Conservation (phyloP, 2,113 vertebrate species). For the mouse (Mus musculus) region DNA sequence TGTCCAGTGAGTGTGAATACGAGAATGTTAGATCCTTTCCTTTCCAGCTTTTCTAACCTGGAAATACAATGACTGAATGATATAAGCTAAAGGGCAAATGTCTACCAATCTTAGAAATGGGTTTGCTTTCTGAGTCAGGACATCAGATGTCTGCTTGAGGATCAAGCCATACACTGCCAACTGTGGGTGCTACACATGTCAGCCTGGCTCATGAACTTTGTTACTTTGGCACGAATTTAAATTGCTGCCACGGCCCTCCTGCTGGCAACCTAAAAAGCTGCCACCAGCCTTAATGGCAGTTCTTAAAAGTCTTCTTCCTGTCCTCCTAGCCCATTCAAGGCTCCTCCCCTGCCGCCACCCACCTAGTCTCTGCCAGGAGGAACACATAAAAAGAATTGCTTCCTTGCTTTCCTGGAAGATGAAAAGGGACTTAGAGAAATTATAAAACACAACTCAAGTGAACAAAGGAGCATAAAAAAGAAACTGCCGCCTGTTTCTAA, state of each 20-base stretch:
- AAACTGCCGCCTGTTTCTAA: neutral
- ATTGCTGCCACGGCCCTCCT: conserved; percentile 7
- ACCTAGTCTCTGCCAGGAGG: neutral
- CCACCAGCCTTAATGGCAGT: neutral
- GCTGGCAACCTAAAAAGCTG: conserved; percentile 30
- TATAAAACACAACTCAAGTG: conserved; percentile 12
- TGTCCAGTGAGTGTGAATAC: neutral
- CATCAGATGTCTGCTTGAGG: neutral
- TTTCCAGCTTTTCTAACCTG: conserved; percentile 48
- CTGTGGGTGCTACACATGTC: neutral
- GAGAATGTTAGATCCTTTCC: neutral
- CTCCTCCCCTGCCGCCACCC: neutral
- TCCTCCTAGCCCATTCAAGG: neutral
- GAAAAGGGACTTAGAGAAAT: conserved; percentile 20
- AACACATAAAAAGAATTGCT: conserved; percentile 55
- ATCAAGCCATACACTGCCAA: neutral
- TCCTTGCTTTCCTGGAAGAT: conserved; percentile 50
- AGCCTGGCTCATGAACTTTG: neutral
- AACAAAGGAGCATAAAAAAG: conserved; percentile 33
- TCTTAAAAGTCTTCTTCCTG: neutral
- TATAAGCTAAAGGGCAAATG: conserved; percentile 37
- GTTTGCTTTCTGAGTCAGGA: conserved; percentile 7
- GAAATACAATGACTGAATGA: conserved; percentile 9
- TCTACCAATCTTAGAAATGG: neutral
- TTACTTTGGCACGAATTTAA: conserved; percentile 49